phyloP scores from a whole-genome alignment of 92 coral and sea anemone genomes.

The Desmophyllum pertusum region DNA sequence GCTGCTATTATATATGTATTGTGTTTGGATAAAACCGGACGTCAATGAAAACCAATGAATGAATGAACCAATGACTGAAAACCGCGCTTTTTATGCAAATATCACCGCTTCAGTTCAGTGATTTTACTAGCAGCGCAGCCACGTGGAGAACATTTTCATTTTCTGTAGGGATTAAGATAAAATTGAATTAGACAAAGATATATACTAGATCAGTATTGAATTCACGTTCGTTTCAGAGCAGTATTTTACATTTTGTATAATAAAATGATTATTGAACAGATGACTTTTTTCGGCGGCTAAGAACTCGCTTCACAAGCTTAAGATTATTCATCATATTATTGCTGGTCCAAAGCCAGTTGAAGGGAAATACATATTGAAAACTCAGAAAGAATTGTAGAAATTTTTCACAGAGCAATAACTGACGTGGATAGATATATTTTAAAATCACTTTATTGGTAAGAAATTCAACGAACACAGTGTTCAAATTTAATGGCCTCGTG shows the following conservation, averaged over 20 bases:
- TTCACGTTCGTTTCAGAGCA: neutral
- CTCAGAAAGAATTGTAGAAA: neutral
- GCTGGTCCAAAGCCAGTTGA: neutral
- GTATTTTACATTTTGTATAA: neutral
- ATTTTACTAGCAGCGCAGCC: constrained; percentile 27
- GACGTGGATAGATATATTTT: neutral
- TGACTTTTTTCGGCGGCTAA: neutral
- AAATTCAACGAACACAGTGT: neutral
- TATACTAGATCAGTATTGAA: neutral
- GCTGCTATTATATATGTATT: neutral
- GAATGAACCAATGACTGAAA: too few species aligned
- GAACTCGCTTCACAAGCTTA: neutral
- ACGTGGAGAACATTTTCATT: constrained; percentile 18
- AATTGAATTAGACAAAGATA: neutral
- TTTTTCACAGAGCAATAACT: neutral
- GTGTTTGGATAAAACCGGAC: constrained; percentile 16
- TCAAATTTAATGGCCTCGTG: too few species aligned
- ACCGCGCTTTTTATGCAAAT: constrained; percentile 33
- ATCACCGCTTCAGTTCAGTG: constrained; percentile 9
- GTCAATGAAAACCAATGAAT: too few species aligned
- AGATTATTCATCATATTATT: neutral
- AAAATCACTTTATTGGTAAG: neutral
- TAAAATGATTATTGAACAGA: neutral
- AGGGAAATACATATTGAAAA: neutral
- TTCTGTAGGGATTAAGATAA: neutral